Conservation (phyloP, 2,797 vertebrate species). For the Macroramphosus scolopax region DNA sequence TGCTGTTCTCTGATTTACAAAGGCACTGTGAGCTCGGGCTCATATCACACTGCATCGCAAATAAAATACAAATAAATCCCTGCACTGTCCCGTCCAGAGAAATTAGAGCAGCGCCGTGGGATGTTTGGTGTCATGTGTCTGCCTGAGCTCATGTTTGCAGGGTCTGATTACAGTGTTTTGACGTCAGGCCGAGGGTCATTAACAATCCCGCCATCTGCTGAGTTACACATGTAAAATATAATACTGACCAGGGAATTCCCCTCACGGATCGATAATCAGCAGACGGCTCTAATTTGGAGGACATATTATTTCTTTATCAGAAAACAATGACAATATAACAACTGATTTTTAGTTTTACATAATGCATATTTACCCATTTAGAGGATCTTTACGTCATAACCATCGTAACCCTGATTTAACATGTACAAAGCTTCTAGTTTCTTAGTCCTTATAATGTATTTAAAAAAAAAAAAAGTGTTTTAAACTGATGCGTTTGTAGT, state of each 20-base stretch:
- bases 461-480: too few species aligned
- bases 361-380: neutral
- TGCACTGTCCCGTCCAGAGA: conserved; percentile 19
- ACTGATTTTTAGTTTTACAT: neutral
- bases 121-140: conserved; percentile 51
- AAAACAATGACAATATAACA: neutral
- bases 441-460: too few species aligned
- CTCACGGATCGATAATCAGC: conserved; percentile 21
- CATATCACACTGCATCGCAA: conserved; percentile 28
- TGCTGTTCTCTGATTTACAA: conserved; percentile 8
- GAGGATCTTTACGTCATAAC: too few species aligned
- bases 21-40: conserved; percentile 17
- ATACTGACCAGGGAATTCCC: conserved; percentile 42
- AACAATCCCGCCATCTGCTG: conserved; percentile 51
- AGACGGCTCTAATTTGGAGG: too few species aligned
- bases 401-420: too few species aligned
- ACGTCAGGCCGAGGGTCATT: conserved; percentile 49
- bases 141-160: conserved; percentile 44
- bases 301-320: neutral
- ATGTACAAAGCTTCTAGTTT: too few species aligned
- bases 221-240: conserved; percentile 17
- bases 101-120: conserved; percentile 43
- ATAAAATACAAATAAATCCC: conserved; percentile 42
- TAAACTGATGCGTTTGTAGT: neutral
- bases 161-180: conserved; percentile 64